phyloP scores from a whole-genome alignment of 2,113 vertebrate species.

The Esox niger region DNA sequence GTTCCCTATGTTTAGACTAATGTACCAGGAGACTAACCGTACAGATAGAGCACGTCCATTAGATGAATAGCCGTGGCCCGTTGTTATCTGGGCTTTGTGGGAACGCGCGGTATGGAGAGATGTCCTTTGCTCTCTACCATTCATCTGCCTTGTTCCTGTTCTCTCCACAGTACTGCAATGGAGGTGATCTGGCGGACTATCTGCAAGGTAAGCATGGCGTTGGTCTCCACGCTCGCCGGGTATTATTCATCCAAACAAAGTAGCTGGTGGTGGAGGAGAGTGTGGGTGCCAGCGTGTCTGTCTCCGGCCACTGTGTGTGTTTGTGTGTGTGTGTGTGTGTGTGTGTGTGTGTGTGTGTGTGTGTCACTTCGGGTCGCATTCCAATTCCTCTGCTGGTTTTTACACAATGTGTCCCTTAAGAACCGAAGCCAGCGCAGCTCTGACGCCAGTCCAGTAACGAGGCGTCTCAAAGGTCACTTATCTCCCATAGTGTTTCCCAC shows the following conservation, averaged over 20 bases:
- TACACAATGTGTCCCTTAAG: constrained; percentile 35
- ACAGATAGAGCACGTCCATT: constrained; percentile 11
- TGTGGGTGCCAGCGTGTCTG: constrained; percentile 6
- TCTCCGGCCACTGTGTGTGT: constrained; percentile 1
- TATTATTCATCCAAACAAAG: constrained; percentile 35
- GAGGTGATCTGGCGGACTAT: constrained; percentile 97
- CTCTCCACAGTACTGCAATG: constrained; percentile 90
- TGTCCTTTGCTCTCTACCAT: not conserved
- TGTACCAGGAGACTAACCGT: constrained; percentile 13
- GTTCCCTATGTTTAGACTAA: not conserved
- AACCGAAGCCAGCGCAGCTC: constrained; percentile 14
- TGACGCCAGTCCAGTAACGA: constrained; percentile 12
- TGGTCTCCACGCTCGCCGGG: constrained; percentile 15
- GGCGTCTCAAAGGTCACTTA: constrained; percentile 18
- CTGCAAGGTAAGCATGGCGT: constrained; percentile 86
- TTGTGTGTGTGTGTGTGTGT: not conserved
- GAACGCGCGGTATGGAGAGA: not conserved
- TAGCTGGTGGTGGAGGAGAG: not conserved
- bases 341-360: constrained; percentile 4
- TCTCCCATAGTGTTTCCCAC: not conserved
- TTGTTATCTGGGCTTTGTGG: not conserved
- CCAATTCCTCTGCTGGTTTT: not conserved
- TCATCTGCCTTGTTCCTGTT: constrained; percentile 29
- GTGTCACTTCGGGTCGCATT: no score
- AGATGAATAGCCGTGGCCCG: constrained; percentile 21